Evolutionary conservation across 2,113 vertebrate genomes (phyloP).

Genomic region (Pteropus alecto): DNA sequence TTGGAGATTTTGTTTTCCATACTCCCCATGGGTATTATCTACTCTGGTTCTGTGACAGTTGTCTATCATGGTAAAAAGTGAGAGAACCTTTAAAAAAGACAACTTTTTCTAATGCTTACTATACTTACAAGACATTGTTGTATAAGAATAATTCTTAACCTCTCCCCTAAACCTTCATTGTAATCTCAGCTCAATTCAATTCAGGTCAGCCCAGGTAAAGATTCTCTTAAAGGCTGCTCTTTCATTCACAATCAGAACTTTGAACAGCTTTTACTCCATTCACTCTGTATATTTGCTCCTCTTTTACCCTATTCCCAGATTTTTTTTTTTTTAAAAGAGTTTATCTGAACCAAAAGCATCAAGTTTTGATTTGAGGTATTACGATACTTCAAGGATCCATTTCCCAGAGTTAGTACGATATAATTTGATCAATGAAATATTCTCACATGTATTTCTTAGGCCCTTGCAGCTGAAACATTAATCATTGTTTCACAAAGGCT

Average conservation of each 20-base stretch:
- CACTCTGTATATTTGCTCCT: not conserved
- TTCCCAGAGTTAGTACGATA: not conserved
- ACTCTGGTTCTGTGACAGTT: not conserved
- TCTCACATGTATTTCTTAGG: not conserved
- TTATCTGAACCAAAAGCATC: not conserved
- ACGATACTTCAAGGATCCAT: not conserved
- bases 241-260: not conserved
- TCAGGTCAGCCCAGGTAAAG: not conserved
- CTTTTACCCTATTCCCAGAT: not conserved
- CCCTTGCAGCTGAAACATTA: not conserved
- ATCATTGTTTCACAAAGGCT: not conserved
- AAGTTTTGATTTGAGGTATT: not conserved
- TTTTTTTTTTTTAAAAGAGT: not conserved
- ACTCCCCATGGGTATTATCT: not conserved
- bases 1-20: not conserved
- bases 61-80: not conserved
- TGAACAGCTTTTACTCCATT: not conserved
- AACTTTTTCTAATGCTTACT: not conserved
- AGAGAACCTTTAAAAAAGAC: not conserved
- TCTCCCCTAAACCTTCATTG: not conserved
- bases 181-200: not conserved
- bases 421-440: not conserved
- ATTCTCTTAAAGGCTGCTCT: not conserved
- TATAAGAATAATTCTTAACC: not conserved
- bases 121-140: not conserved